Conservation (phyloP, 2,888 invertebrate species). For the Platycnemis pennipes region DNA sequence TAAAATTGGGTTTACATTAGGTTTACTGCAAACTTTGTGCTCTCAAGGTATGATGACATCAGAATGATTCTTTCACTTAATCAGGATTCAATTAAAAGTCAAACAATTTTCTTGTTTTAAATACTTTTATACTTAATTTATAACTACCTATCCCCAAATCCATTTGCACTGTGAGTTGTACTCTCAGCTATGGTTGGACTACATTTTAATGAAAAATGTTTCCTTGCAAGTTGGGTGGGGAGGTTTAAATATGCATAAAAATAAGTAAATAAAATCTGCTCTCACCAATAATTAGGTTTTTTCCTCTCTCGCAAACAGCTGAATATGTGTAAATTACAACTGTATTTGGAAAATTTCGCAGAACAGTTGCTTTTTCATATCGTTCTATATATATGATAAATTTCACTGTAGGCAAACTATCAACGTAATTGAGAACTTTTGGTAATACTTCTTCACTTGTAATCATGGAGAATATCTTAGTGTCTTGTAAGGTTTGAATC, state of each 20-base stretch:
- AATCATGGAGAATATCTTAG: background rate
- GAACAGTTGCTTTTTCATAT: background rate
- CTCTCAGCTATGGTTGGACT: too few relatives aligned
- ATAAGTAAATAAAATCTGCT: background rate
- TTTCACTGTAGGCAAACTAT: background rate
- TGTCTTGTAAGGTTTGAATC: background rate
- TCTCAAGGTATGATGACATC: too few relatives aligned
- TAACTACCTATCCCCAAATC: too few relatives aligned
- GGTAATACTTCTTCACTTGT: background rate
- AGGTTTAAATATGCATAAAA: background rate
- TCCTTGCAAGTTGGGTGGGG: too few relatives aligned
- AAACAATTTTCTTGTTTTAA: too few relatives aligned
- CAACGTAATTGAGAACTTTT: background rate
- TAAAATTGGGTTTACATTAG: too few relatives aligned
- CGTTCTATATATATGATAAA: background rate
- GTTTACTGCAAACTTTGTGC: too few relatives aligned
- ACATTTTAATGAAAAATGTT: too few relatives aligned
- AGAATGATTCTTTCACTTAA: too few relatives aligned
- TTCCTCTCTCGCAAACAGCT: background rate
- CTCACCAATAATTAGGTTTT: slow-evolving; percentile 4
- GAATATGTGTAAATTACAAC: background rate
- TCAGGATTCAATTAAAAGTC: too few relatives aligned
- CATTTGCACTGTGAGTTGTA: too few relatives aligned
- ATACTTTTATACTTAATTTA: too few relatives aligned
- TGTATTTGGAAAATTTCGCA: background rate